Conservation (phyloP, 1,140 invertebrate genomes). For the Drosophila truncata region DNA sequence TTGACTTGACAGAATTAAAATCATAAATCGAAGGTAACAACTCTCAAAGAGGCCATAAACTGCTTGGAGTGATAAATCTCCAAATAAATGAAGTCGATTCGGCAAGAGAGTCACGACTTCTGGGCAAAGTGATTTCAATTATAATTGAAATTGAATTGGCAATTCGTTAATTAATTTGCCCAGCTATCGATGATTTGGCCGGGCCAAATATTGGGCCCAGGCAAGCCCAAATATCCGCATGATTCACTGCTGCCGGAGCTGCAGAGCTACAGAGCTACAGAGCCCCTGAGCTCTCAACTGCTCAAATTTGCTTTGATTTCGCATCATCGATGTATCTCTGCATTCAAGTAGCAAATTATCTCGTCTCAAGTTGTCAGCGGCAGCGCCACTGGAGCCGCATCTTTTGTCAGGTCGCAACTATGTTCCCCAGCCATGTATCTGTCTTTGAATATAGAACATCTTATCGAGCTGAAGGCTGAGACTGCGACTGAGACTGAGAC, state of each 20-base stretch:
- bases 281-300: constrained; percentile 24
- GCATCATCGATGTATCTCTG: constrained; percentile 55
- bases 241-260: constrained; percentile 12
- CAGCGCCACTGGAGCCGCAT: constrained; percentile 40
- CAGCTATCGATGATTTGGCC: constrained; percentile 42
- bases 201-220: constrained; percentile 28
- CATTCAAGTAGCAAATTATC: constrained; percentile 80
- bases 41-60: constrained; percentile 8
- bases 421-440: constrained; percentile 31
- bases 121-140: constrained; percentile 37
- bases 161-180: constrained; percentile 57
- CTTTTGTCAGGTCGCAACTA: constrained; percentile 61
- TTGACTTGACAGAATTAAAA: constrained; percentile 37
- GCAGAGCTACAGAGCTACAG: not conserved
- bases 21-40: constrained; percentile 19
- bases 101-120: constrained; percentile 64
- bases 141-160: constrained; percentile 57
- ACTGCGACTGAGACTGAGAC: constrained; percentile 1
- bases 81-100: constrained; percentile 65
- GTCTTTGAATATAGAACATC: constrained; percentile 43
- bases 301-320: constrained; percentile 44
- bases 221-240: constrained; percentile 25
- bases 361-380: constrained; percentile 79
- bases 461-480: constrained; percentile 25
- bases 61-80: constrained; percentile 42